Evolutionary conservation across 1,140 invertebrate species (phyloP), one percentile per base, ranked within the genome.

Genomic region (Solenopsis fugax): DNA sequence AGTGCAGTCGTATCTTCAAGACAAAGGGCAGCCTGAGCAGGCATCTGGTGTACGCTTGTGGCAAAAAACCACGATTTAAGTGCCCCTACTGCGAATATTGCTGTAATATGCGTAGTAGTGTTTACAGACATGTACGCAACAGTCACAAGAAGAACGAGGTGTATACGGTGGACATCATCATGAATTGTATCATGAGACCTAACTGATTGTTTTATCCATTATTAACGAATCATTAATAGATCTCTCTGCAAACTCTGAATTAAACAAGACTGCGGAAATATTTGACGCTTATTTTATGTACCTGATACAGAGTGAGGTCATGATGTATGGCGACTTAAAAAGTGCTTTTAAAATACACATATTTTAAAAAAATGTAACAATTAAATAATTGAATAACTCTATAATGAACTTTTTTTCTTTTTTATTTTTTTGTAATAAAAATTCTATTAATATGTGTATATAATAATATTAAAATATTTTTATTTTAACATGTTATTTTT

Each of bases 71-170:
- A 18, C 90, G 91, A 56, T 93, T 93, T 92, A 96, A 97, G 90
- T 97, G 97, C 93, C 96, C 97, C 13, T 97, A 97, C 94, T 97
- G 97, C 93, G 96, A 96, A 16, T 91, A 92, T 54, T 88, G 88
- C 12, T 89, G 91, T 50, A 93, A 93, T 65, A 89, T 91, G 21
- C 91, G 91, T 37, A 86, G 86, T 18, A 92, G 94, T 69, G 85
- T 95, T 7, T 90, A 91, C 37, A 81, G 62, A 18, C 93, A 94
- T 77, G 75, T 92, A 1, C 60, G 90, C n/a, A 86, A 29, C 21
- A 88, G 58, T 7, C 92, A 93, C 72, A 78, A 89, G 48, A 77
- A 58, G n/a, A 64, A 50, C 21, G 80, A 91, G 24, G 86, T 85
- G 12, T 54, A 37, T 16, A 21, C 81, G 16, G 50, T 87, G 62